Percentiles rank a stretch among this genome's conserved stretches.
Evolutionary conservation across 2,888 invertebrate species (phyloP).

Genomic region (Eudasyphora cyanicolor): DNA sequence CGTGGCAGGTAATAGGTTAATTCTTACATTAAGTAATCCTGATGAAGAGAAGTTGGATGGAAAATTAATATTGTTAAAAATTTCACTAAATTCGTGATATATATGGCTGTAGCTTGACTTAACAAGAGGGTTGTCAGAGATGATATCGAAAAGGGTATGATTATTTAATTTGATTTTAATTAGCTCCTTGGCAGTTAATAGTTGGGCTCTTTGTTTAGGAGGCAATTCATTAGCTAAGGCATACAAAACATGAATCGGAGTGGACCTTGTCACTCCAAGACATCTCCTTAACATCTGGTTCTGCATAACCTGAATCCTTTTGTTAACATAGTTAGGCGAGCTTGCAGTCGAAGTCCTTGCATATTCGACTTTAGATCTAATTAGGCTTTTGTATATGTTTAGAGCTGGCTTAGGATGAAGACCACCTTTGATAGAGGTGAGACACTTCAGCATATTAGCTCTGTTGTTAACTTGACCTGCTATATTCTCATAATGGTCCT

Average conservation of each 20-base stretch:
- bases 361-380: neutral
- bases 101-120: constrained; percentile 1
- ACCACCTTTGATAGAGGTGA: neutral
- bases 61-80: no score
- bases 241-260: neutral
- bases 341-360: neutral
- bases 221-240: neutral
- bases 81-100: no score
- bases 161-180: constrained; percentile 1
- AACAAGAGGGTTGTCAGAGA: neutral
- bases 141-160: no score
- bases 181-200: neutral
- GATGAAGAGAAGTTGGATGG: no score
- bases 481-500: no score
- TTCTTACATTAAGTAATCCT: no score
- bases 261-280: neutral
- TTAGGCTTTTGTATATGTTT: neutral
- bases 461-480: no score
- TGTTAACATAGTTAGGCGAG: neutral
- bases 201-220: neutral
- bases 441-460: neutral
- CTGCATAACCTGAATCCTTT: neutral
- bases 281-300: neutral
- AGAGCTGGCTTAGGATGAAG: neutral
- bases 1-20: no score